Evolutionary conservation across 1,140 invertebrate species (phyloP).

Genomic region (Carcinoscorpius rotundicauda): DNA sequence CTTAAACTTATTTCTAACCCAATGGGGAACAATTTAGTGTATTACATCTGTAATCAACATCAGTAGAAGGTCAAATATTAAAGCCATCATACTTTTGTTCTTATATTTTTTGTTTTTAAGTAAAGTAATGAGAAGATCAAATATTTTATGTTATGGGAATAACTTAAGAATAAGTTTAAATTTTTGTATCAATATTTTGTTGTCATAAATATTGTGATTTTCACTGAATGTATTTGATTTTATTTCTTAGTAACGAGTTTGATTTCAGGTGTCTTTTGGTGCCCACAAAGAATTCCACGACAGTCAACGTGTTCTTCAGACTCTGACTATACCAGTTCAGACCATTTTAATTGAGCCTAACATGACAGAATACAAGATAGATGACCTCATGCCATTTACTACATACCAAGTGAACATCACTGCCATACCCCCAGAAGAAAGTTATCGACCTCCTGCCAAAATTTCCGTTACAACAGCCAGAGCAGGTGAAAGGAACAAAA

Average conservation of each 20-base stretch:
- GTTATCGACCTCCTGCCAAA: conserved; percentile 75
- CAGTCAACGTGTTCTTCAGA: conserved; percentile 83
- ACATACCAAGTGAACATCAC: conserved; percentile 91
- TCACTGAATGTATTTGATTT: too few relatives aligned
- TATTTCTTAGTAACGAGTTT: background rate
- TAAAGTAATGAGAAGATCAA: too few relatives aligned
- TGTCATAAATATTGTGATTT: too few relatives aligned
- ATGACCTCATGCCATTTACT: conserved; percentile 76
- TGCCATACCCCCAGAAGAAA: conserved; percentile 67
- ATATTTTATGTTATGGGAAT: too few relatives aligned
- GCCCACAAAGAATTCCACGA: conserved; percentile 93
- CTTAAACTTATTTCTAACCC: too few relatives aligned
- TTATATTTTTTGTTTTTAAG: too few relatives aligned
- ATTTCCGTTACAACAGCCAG: conserved; percentile 91
- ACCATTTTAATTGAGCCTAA: conserved; percentile 57
- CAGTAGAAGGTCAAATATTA: too few relatives aligned
- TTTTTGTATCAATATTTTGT: too few relatives aligned
- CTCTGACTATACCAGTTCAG: conserved; percentile 57
- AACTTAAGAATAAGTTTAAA: too few relatives aligned
- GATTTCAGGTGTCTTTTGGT: conserved; percentile 59
- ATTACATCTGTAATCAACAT: too few relatives aligned
- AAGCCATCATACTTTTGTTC: too few relatives aligned
- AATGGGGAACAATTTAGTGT: too few relatives aligned
- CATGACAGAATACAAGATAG: conserved; percentile 39
- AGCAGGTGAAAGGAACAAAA: conserved; percentile 37